phyloP scores from a whole-genome alignment of 2,113 vertebrate genomes.

The Macaca fascicularis region DNA sequence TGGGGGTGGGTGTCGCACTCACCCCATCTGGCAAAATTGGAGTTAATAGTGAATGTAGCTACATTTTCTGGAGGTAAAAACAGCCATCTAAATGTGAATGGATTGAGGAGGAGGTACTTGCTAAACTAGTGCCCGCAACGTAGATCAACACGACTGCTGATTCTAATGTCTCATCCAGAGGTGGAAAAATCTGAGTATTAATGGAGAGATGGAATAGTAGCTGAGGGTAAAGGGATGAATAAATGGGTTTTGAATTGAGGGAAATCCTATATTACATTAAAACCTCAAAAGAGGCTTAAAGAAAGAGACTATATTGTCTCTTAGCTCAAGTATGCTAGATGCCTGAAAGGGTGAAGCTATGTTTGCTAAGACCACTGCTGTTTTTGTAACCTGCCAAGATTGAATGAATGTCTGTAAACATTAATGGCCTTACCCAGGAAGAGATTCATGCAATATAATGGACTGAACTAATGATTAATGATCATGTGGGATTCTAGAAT shows the following conservation, averaged over 20 bases:
- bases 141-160: background rate
- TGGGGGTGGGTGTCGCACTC: background rate
- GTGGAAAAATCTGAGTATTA: background rate
- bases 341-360: background rate
- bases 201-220: background rate
- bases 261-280: background rate
- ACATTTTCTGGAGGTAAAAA: background rate
- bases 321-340: background rate
- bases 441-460: background rate
- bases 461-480: background rate
- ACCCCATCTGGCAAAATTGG: background rate
- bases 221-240: background rate
- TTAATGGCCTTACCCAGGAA: background rate
- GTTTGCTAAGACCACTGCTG: background rate
- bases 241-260: background rate
- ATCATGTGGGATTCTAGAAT: background rate
- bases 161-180: background rate
- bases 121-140: background rate
- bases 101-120: background rate
- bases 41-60: background rate
- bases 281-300: background rate
- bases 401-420: background rate
- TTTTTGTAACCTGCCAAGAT: background rate
- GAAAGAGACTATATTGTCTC: background rate
- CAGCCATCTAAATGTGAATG: background rate